Conservation (phyloP, 2,888 invertebrate genomes). For the Coecobrya sp. region DNA sequence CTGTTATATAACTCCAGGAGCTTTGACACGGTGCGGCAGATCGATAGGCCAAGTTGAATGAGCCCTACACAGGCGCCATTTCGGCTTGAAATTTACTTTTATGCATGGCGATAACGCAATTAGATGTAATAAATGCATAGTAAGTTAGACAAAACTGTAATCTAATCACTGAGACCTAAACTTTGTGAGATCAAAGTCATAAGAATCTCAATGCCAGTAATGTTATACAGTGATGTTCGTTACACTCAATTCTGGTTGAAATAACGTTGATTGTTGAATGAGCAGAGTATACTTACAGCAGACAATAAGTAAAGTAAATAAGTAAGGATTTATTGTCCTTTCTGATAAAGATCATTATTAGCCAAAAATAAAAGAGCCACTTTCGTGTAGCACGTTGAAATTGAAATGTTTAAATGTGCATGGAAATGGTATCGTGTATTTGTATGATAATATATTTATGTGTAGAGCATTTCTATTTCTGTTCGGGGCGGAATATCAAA, state of each 20-base stretch:
- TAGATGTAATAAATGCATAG: background rate
- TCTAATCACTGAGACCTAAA: constrained; percentile 36
- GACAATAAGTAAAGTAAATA: constrained; percentile 34
- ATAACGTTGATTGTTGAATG: constrained; percentile 56
- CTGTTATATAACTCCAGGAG: no score
- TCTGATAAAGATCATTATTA: constrained; percentile 70
- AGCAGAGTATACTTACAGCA: constrained; percentile 9
- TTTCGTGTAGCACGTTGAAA: background rate
- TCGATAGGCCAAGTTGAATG: no score
- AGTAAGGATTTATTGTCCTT: constrained; percentile 61
- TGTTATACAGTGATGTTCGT: background rate
- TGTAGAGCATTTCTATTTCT: no score
- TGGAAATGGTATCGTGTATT: background rate
- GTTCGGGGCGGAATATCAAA: constrained; percentile 12
- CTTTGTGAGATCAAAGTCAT: constrained; percentile 55
- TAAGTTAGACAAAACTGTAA: constrained; percentile 29
- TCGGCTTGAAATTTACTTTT: background rate
- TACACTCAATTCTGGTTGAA: background rate
- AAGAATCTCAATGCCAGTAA: background rate
- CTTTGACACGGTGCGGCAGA: no score
- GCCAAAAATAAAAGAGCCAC: constrained; percentile 51
- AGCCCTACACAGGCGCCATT: background rate
- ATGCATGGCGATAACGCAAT: background rate
- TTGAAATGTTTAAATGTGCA: no score
- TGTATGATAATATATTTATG: no score